These are phyloP conservation scores for Capromys pilorides DNA, from an alignment of 2,797 vertebrate species.

Conservation along the genomic window DNA sequence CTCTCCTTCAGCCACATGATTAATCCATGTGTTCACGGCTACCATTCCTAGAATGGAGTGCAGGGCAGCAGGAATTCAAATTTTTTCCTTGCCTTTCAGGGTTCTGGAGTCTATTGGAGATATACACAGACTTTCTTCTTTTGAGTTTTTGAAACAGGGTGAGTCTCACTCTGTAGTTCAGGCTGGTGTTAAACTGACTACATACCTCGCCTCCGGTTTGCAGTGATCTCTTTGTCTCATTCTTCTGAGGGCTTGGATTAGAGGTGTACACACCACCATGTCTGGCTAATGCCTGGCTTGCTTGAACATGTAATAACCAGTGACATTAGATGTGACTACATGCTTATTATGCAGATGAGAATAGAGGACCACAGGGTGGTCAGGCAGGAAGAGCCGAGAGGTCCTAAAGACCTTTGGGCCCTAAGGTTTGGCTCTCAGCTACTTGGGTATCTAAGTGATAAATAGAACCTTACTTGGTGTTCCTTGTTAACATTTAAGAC, in stretches of 20 bases:
- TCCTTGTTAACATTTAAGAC: background rate
- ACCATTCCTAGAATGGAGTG: background rate
- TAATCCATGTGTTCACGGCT: background rate
- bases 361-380: background rate
- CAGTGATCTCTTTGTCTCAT: background rate
- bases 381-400: background rate
- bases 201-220: background rate
- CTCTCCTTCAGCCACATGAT: background rate
- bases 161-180: background rate
- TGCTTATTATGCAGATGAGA: background rate
- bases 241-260: background rate
- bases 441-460: background rate
- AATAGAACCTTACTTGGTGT: background rate
- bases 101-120: background rate
- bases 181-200: background rate
- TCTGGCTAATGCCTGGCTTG: background rate
- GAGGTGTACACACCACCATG: background rate
- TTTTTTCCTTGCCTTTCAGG: background rate
- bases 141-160: background rate
- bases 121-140: background rate
- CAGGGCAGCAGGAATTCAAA: background rate
- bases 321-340: background rate
- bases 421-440: background rate
- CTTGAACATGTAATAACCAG: background rate
- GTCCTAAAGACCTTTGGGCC: background rate